Conservation (phyloP, 2,888 invertebrate genomes). For the Macrophya alboannulata region DNA sequence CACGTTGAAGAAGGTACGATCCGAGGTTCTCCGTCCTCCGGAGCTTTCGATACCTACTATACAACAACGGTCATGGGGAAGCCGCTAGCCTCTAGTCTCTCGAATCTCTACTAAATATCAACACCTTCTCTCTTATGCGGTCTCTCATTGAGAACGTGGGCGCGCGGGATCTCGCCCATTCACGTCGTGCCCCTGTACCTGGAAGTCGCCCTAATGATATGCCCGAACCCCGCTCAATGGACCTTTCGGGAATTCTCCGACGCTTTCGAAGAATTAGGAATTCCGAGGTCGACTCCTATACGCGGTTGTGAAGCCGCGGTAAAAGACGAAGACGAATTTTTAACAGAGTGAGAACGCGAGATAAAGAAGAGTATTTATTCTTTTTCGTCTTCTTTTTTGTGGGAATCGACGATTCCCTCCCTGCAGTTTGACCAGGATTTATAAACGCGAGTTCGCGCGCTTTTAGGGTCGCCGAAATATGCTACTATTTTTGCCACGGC, state of each 20-base stretch:
- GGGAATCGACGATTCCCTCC: conserved; percentile 59
- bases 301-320: conserved; percentile 29
- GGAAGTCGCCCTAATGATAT: conserved; percentile 79
- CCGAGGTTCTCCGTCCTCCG: neutral
- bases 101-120: conserved; percentile 33
- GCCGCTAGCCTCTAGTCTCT: conserved; percentile 22
- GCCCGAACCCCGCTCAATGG: conserved; percentile 76
- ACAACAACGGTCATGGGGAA: neutral
- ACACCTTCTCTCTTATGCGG: conserved; percentile 15
- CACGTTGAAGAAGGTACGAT: neutral
- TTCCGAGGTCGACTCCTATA: conserved; percentile 74
- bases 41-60: neutral
- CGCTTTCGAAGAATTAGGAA: conserved; percentile 80
- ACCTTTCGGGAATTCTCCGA: conserved; percentile 79
- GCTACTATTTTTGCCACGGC: neutral
- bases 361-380: conserved; percentile 62
- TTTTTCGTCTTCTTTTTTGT: conserved; percentile 68
- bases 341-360: conserved; percentile 52
- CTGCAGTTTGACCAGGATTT: conserved; percentile 71
- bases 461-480: neutral
- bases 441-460: conserved; percentile 73
- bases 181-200: conserved; percentile 73
- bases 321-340: conserved; percentile 46
- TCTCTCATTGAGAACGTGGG: conserved; percentile 48
- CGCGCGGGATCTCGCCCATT: conserved; percentile 68